phyloP scores from a whole-genome alignment of 2,113 vertebrate genomes.

The Corythaixoides concolor region DNA sequence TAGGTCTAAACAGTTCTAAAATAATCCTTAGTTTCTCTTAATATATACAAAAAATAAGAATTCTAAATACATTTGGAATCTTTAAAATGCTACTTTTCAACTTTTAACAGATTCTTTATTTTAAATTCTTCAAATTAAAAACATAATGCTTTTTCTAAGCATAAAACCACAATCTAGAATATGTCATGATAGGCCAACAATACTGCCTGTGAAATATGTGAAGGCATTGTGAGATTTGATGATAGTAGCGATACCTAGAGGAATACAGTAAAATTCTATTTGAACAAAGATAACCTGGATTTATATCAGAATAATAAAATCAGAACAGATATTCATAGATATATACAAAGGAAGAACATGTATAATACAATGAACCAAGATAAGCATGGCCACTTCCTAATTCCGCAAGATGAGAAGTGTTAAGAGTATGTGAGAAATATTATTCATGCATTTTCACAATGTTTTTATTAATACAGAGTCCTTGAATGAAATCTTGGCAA shows the following conservation, averaged over 20 bases:
- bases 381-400: background rate
- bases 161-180: background rate
- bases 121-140: background rate
- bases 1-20: background rate
- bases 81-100: background rate
- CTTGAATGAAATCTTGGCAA: background rate
- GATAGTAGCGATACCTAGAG: background rate
- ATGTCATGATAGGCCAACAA: background rate
- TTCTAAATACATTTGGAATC: background rate
- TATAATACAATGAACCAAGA: background rate
- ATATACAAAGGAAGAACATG: background rate
- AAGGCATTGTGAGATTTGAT: background rate
- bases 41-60: background rate
- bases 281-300: background rate
- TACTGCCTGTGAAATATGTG: fast-evolving
- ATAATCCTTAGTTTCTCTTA: background rate
- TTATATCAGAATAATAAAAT: background rate
- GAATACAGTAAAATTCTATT: background rate
- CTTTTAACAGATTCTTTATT: background rate
- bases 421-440: background rate
- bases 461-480: background rate
- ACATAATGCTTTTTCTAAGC: background rate
- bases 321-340: background rate
- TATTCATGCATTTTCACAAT: background rate
- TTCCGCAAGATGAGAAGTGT: background rate